These are phyloP conservation scores for Achlya flavicornis DNA, from an alignment of 2,888 invertebrate species.

Conservation along the genomic window DNA sequence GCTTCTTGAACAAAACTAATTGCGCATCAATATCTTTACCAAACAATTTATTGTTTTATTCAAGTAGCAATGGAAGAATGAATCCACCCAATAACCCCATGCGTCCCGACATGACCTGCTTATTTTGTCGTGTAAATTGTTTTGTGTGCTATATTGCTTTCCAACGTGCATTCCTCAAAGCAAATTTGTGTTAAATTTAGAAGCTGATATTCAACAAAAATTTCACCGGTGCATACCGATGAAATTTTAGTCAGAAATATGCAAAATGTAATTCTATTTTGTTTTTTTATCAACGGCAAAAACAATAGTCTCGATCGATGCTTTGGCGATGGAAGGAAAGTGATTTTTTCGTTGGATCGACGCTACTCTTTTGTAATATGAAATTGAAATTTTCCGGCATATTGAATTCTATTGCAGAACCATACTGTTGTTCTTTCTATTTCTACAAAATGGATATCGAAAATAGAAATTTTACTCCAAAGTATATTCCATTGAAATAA, in stretches of 20 bases:
- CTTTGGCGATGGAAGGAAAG: neutral
- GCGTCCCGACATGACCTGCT: slow-evolving; percentile 59
- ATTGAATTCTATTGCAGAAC: neutral
- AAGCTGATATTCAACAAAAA: neutral
- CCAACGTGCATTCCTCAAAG: slow-evolving; percentile 32
- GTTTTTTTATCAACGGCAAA: slow-evolving; percentile 11
- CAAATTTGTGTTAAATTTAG: neutral
- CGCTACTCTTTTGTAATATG: slow-evolving; percentile 13
- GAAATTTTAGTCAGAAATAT: neutral
- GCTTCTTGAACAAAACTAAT: slow-evolving; percentile 61
- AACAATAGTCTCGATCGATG: neutral
- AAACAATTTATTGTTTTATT: slow-evolving; percentile 40
- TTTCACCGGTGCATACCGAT: neutral
- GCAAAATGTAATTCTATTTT: neutral
- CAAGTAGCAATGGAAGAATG: slow-evolving; percentile 65
- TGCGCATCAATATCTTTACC: slow-evolving; percentile 10
- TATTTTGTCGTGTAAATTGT: slow-evolving; percentile 55
- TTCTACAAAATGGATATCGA: neutral
- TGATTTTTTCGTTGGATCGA: neutral
- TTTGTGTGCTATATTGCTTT: slow-evolving; percentile 65
- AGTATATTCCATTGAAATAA: neutral
- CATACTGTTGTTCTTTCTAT: neutral
- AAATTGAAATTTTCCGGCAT: slow-evolving; percentile 9
- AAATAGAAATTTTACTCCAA: neutral
- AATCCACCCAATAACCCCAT: slow-evolving; percentile 51